phyloP scores from a whole-genome alignment of 1,140 invertebrate genomes.

The Octopus bimaculoides region DNA sequence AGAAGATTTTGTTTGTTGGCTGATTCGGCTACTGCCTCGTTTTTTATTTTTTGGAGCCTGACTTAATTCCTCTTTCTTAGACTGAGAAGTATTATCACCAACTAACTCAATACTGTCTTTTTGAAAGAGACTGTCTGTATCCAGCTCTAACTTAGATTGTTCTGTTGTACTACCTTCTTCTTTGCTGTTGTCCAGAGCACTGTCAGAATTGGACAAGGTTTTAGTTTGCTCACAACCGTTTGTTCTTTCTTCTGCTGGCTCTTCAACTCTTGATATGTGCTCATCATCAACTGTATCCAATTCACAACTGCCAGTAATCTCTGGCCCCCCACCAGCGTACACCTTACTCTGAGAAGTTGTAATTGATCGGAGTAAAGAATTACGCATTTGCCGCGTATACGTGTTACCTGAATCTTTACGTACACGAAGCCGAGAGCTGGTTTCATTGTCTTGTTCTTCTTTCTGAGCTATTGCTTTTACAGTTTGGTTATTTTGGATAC shows the following conservation, averaged over 20 bases:
- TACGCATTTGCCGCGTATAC: conserved; percentile 17
- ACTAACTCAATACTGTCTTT: no score
- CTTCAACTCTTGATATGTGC: not conserved
- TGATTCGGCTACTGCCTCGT: no score
- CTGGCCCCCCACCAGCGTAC: not conserved
- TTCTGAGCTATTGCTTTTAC: not conserved
- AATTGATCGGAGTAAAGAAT: conserved; percentile 4
- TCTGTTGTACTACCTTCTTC: not conserved
- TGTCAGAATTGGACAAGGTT: not conserved
- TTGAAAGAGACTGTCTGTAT: no score
- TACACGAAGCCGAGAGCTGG: conserved; percentile 13
- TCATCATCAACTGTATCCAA: not conserved
- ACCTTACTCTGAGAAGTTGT: conserved; percentile 11
- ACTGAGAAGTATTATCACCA: no score
- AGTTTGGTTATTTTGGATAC: conserved; percentile 7
- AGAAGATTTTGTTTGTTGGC: not conserved
- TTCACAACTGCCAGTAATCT: not conserved
- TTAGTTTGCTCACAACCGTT: not conserved
- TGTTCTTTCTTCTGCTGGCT: conserved; percentile 12
- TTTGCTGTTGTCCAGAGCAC: not conserved
- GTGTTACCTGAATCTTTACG: conserved; percentile 19
- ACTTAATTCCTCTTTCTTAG: no score
- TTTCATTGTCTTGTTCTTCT: not conserved
- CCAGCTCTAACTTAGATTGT: no score
- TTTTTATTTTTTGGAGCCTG: no score